Evolutionary conservation across 2,888 invertebrate genomes (phyloP).

Genomic region (Xestobium rufovillosum): DNA sequence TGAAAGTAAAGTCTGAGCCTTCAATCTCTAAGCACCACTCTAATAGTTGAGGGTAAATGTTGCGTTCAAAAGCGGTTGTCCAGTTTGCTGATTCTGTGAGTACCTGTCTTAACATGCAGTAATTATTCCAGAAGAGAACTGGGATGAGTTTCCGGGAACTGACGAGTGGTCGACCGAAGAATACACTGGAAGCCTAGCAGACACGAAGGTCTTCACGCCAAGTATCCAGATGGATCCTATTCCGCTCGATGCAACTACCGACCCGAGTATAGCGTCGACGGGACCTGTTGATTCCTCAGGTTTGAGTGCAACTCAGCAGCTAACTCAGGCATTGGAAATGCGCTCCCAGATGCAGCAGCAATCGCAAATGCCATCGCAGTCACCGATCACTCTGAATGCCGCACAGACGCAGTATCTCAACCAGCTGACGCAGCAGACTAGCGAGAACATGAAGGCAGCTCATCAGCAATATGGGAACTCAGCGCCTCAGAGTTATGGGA

Average conservation of each 20-base stretch:
- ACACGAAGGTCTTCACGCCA: constrained; percentile 87
- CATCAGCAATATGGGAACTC: constrained; percentile 11
- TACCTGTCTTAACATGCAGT: too few relatives aligned
- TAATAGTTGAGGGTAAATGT: too few relatives aligned
- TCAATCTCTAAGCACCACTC: too few relatives aligned
- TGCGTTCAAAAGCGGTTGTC: too few relatives aligned
- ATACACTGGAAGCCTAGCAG: constrained; percentile 88
- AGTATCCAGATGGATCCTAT: constrained; percentile 44
- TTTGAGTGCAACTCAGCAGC: constrained; percentile 19
- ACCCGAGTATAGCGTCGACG: constrained; percentile 8
- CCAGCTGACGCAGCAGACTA: constrained; percentile 50
- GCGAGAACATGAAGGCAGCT: constrained; percentile 31
- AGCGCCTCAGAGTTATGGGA: constrained; percentile 15
- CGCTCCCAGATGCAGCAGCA: constrained; percentile 2
- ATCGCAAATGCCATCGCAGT: constrained; percentile 38
- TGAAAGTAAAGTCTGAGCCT: too few relatives aligned
- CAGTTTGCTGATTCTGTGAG: too few relatives aligned
- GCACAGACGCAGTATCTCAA: constrained; percentile 54
- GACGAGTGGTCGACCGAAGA: constrained; percentile 70
- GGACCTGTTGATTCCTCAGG: neutral
- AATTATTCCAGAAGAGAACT: constrained; percentile 56
- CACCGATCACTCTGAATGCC: constrained; percentile 46
- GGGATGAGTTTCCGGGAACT: constrained; percentile 55
- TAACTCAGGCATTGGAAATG: constrained; percentile 18
- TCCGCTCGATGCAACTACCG: constrained; percentile 17